Evolutionary conservation across 64 coral and sea anemone genomes (phyloP), one percentile per base, ranked within the genome.

Genomic region (Orbicella faveolata): DNA sequence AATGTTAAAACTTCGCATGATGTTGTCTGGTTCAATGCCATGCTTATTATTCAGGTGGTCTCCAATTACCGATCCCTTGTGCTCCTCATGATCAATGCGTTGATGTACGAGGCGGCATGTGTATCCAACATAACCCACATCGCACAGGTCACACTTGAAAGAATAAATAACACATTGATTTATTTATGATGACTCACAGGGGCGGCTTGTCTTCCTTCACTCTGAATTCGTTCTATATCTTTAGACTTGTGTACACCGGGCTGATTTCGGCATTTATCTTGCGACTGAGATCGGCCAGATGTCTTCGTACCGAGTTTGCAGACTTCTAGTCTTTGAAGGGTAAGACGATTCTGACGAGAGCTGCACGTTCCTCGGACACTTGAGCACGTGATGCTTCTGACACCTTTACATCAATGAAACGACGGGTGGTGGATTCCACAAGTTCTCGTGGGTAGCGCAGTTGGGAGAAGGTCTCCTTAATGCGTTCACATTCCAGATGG

Each of bases 191-290:
- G n/a, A n/a, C n/a, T n/a, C n/a, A n/a, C n/a, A n/a, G n/a, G n/a
- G n/a, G n/a, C n/a, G n/a, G n/a, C n/a, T n/a, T n/a, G n/a, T n/a
- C n/a, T n/a, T n/a, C n/a, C n/a, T n/a, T n/a, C n/a, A n/a, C n/a
- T n/a, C n/a, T n/a, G n/a, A n/a, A n/a, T n/a, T n/a, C n/a, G n/a
- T n/a, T n/a, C n/a, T n/a, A n/a, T n/a, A n/a, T n/a, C n/a, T n/a
- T n/a, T n/a, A n/a, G n/a, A n/a, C n/a, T n/a, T n/a, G n/a, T n/a
- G n/a, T n/a, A n/a, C n/a, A n/a, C n/a, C n/a, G n/a, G 83, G 83
- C 64, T 86, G 70, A 86, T 69, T 36, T 86, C 83, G 41, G 83
- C 83, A 36, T 73, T 87, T 62, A 87, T 87, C 83, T 54, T 87
- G 36, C 64, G 83, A 48, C 65, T 87, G 66, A 87, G 83, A 63